Conservation (phyloP, 2,113 vertebrate genomes). For the Plotosus lineatus region DNA sequence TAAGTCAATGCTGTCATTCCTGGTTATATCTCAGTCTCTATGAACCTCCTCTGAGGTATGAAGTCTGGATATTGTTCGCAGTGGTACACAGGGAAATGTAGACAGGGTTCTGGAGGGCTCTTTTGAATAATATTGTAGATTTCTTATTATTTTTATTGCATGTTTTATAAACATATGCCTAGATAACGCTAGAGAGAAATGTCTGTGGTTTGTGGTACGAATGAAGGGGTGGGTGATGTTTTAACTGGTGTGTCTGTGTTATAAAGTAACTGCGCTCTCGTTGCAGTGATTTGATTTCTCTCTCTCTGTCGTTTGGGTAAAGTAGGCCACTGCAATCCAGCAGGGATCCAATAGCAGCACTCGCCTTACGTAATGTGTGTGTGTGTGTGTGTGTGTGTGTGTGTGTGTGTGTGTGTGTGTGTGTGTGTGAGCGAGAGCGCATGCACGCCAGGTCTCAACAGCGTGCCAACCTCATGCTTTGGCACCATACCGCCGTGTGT, state of each 20-base stretch:
- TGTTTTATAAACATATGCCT: not conserved
- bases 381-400: conserved; percentile 36
- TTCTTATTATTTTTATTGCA: not conserved
- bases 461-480: conserved; percentile 44
- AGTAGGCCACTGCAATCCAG: conserved; percentile 75
- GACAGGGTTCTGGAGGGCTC: not conserved
- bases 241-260: conserved; percentile 2
- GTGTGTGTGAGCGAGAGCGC: conserved; percentile 21
- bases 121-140: not conserved
- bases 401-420: conserved; percentile 26
- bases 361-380: conserved; percentile 36
- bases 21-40: not conserved
- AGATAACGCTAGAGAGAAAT: not conserved
- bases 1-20: not conserved
- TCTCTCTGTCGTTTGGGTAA: conserved; percentile 65
- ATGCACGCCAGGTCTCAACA: conserved; percentile 28
- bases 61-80: not conserved
- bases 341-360: conserved; percentile 64
- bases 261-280: conserved; percentile 29
- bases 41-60: not conserved
- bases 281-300: conserved; percentile 59
- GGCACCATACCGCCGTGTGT: conserved; percentile 21
- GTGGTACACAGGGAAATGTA: not conserved
- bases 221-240: not conserved
- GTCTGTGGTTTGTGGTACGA: not conserved